A percentile compares a stretch with the other conserved stretches of the same genome.
Conservation (phyloP, 2,888 invertebrate genomes). For the Trissolcus japonicus region DNA sequence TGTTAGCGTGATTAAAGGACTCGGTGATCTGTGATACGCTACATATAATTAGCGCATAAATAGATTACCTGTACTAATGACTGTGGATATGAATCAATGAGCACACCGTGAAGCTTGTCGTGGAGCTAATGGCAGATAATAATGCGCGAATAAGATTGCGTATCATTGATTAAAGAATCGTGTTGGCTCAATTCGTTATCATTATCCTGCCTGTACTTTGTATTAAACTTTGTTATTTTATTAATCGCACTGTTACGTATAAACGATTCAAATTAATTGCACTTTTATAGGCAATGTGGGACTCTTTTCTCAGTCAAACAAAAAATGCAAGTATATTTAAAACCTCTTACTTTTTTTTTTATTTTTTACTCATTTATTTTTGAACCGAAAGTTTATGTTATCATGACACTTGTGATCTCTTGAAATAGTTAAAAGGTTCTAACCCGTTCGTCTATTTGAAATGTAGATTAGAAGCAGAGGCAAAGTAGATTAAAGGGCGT, state of each 20-base stretch:
- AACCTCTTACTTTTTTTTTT: too few relatives aligned
- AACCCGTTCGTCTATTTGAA: slow-evolving; percentile 19
- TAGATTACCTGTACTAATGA: slow-evolving; percentile 39
- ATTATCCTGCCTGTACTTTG: background rate
- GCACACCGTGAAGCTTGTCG: background rate
- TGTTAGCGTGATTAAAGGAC: background rate
- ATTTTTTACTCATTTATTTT: too few relatives aligned
- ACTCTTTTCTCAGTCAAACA: too few relatives aligned
- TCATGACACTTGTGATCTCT: slow-evolving; percentile 27
- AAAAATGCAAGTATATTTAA: too few relatives aligned
- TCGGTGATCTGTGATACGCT: slow-evolving; percentile 17
- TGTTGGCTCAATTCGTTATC: slow-evolving; percentile 35
- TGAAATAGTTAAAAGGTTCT: slow-evolving; percentile 43
- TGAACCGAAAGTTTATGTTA: slow-evolving; percentile 11
- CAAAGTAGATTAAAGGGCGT: slow-evolving; percentile 11
- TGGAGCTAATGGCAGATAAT: slow-evolving; percentile 37
- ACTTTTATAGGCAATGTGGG: background rate
- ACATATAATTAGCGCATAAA: slow-evolving; percentile 25
- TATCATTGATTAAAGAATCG: slow-evolving; percentile 44
- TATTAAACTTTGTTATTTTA: slow-evolving; percentile 2
- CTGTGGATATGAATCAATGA: slow-evolving; percentile 29
- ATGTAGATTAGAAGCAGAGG: slow-evolving; percentile 2
- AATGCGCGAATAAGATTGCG: slow-evolving; percentile 32
- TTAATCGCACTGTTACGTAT: background rate
- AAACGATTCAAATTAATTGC: background rate